phyloP scores from a whole-genome alignment of 35 echinoderm and acorn worm genomes.

The Heliocidaris tuberculata region DNA sequence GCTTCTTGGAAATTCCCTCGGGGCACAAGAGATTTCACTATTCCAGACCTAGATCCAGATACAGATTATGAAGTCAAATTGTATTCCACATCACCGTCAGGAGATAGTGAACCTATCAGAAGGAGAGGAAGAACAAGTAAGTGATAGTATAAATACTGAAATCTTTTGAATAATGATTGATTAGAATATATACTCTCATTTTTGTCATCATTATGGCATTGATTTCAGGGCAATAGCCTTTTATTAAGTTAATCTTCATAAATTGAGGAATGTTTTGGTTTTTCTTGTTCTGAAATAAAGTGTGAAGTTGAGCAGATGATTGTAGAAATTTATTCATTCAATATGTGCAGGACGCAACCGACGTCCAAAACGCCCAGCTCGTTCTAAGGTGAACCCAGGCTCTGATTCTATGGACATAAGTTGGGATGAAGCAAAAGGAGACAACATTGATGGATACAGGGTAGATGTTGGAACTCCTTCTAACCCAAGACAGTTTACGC shows the following conservation, averaged over 20 bases:
- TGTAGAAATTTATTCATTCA: background rate
- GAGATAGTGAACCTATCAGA: background rate
- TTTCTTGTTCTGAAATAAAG: too few species aligned
- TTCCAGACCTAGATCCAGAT: background rate
- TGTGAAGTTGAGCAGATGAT: too few species aligned
- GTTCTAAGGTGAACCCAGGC: background rate
- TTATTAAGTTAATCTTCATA: too few species aligned
- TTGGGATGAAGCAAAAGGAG: slow-evolving; percentile 8
- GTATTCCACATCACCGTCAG: background rate
- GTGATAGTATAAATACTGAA: too few species aligned
- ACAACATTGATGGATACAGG: background rate
- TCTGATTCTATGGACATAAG: background rate
- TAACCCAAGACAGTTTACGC: slow-evolving; percentile 7
- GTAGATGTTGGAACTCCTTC: background rate
- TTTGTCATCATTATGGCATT: too few species aligned
- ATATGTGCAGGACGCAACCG: background rate
- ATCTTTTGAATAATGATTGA: too few species aligned
- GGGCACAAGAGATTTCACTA: background rate
- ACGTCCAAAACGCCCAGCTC: background rate
- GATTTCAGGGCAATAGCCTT: too few species aligned
- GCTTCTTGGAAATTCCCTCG: background rate
- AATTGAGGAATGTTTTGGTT: too few species aligned
- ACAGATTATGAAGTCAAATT: background rate
- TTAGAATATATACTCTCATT: too few species aligned
- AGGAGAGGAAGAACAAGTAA: slow-evolving; percentile 1